Conservation (phyloP, 1,140 invertebrate genomes). For the Helicorthomorpha holstii region DNA sequence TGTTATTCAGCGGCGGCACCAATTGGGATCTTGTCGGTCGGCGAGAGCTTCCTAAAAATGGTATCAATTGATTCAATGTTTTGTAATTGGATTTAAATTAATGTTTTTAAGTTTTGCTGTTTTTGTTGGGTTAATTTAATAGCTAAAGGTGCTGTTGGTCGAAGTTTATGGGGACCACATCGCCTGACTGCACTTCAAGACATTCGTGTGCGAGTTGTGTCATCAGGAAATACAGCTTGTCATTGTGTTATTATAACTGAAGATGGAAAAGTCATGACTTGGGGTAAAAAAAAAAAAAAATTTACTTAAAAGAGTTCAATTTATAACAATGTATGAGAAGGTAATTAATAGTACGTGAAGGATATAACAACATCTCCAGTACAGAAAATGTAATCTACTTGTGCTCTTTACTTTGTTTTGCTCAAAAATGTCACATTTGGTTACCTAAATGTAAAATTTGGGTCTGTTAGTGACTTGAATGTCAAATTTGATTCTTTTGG, state of each 20-base stretch:
- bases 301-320: too few species aligned
- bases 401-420: too few species aligned
- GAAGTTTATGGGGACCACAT: constrained; percentile 42
- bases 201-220: constrained; percentile 46
- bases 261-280: constrained; percentile 63
- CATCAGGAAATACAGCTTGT: constrained; percentile 58
- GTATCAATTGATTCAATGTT: constrained; percentile 11
- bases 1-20: constrained; percentile 44
- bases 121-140: constrained; percentile 4
- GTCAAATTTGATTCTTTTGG: too few species aligned
- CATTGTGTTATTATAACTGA: constrained; percentile 71
- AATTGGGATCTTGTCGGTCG: constrained; percentile 52
- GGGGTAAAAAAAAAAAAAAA: too few species aligned
- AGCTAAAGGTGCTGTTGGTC: constrained; percentile 30
- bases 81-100: background rate
- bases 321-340: too few species aligned
- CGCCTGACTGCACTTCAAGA: constrained; percentile 28
- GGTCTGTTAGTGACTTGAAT: too few species aligned
- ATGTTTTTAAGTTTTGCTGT: background rate
- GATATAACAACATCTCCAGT: too few species aligned
- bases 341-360: too few species aligned
- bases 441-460: too few species aligned
- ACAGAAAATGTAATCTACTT: too few species aligned
- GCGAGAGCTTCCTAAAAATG: constrained; percentile 40
- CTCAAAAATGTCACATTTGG: too few species aligned